Evolutionary conservation across 1,140 invertebrate species (phyloP), one percentile per base, ranked within the genome.

Genomic region (Leptinotarsa defecta): DNA sequence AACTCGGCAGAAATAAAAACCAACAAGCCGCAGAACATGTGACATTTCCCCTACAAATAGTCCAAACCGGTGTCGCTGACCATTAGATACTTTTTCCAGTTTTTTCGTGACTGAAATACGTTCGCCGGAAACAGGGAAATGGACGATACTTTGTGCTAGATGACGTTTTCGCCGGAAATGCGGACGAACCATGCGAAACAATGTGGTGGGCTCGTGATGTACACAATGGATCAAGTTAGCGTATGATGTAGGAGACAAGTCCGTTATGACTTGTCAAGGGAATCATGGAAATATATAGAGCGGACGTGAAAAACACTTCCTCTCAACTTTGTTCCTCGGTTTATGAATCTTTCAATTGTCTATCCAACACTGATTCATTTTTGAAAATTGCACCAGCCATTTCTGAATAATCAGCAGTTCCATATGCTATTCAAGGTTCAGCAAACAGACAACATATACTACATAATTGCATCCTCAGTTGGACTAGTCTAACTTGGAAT

Each of bases 21-120:
- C 67, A 34, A 68, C 67, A 68, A 43, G 34, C 24, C 67, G 48
- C 57, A 71, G 34, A 71, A 62, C 57, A 71, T 71, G 43, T 24
- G 70, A 71, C 70, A 71, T 71, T 71, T 71, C 70, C 70, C 52
- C 70, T 49, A 68, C 24, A 68, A 68, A 68, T 43, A 61, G 70
- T 63, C 19, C 49, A 49, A 61, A 57, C 24, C 49, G 57, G 57
- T 71, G 70, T 71, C 70, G 49, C 22, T 62, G 19, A 57, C 57
- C 70, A 71, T 71, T 71, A 71, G 70, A 43, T 43, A 43, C 24
- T 68, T 49, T 68, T 68, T 13, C 22, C 49, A 62, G 70, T 62
- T 71, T 71, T 71, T 71, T 24, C 57, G 70, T 71, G 49, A 62
- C 49, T 71, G 52, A 62, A 61, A 71, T 68, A 71, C 49, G 24